Evolutionary conservation across 2,797 vertebrate species (phyloP).

Genomic region (Neostethus bicornis): DNA sequence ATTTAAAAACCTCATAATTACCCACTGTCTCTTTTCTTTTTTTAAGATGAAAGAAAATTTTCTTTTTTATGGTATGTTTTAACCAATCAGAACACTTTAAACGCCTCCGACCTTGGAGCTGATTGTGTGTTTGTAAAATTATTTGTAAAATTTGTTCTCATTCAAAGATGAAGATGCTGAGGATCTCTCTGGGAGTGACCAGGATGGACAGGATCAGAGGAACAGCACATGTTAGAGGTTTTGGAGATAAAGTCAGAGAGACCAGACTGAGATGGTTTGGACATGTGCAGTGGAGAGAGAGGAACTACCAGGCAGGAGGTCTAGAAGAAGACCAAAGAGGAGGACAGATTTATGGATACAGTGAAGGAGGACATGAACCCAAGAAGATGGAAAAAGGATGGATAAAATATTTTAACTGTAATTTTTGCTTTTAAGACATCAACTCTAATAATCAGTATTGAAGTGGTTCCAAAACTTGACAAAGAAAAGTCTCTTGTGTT

Average conservation of each 20-base stretch:
- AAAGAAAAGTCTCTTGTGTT: conserved; percentile 44
- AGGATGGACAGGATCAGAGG: no score
- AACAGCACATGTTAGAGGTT: no score
- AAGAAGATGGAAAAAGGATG: no score
- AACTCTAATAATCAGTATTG: background rate
- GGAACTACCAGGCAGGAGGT: no score
- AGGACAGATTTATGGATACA: no score
- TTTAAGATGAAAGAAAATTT: conserved; percentile 12
- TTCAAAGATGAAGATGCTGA: no score
- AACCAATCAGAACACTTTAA: background rate
- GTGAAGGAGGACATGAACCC: no score
- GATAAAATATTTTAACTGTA: background rate
- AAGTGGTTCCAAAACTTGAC: background rate
- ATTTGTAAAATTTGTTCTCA: conserved; percentile 10
- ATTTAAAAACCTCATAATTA: conserved; percentile 4
- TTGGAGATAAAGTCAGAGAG: no score
- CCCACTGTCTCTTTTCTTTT: background rate
- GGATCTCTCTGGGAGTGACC: no score
- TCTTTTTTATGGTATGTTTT: conserved; percentile 1
- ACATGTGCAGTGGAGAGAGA: no score
- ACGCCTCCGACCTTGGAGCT: background rate
- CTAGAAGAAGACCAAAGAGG: no score
- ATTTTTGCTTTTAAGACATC: background rate
- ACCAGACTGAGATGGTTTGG: no score
- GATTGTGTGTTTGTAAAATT: conserved; percentile 2